Evolutionary conservation across 2,113 vertebrate genomes (phyloP).

Genomic region (Oriolus oriolus): DNA sequence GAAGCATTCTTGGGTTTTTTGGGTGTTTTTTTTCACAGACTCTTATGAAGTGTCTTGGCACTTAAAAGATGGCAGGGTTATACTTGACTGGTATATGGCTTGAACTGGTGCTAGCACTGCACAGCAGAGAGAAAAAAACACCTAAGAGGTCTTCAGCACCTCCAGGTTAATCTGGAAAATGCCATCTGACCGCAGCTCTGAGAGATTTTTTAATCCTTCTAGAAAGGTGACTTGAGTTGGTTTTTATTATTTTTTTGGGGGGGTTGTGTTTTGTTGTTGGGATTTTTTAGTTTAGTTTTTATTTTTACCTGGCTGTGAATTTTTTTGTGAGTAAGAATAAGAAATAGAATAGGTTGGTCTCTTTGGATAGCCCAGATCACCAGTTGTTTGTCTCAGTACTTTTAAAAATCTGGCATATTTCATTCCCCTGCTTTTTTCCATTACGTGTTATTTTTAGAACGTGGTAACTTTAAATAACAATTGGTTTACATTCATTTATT

Average conservation of each 20-base stretch:
- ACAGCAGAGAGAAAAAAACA: neutral
- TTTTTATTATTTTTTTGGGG: neutral
- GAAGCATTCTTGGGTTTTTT: neutral
- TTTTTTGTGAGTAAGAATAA: neutral
- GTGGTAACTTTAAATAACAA: neutral
- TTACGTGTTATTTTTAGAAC: neutral
- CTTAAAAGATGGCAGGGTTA: neutral
- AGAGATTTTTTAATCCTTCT: neutral
- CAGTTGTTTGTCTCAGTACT: neutral
- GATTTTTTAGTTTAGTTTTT: neutral
- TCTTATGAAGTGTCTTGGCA: neutral
- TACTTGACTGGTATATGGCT: neutral
- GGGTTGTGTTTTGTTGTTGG: neutral
- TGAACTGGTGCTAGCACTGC: neutral
- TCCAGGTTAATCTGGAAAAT: neutral
- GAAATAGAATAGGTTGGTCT: neutral
- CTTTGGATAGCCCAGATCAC: neutral
- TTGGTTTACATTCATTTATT: neutral
- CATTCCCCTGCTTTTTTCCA: neutral
- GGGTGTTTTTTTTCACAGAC: accelerated
- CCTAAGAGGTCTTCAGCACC: neutral
- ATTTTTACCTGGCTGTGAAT: neutral
- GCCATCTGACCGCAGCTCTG: neutral
- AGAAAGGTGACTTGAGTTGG: neutral
- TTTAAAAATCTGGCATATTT: neutral